These are phyloP conservation scores for Danio jaintianensis DNA, from an alignment of 2,797 vertebrate genomes.

Conservation along the genomic window DNA sequence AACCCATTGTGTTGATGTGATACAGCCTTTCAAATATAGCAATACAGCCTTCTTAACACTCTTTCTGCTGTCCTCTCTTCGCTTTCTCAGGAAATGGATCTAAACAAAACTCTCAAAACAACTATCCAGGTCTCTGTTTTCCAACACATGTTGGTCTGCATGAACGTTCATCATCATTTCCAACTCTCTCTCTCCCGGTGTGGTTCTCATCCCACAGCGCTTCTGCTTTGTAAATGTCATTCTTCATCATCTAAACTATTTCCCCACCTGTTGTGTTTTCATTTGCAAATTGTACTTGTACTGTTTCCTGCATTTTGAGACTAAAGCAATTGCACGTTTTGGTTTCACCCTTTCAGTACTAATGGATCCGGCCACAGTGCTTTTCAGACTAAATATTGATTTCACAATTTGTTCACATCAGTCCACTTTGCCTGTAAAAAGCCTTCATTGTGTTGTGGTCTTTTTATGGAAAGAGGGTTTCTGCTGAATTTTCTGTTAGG, in stretches of 20 bases:
- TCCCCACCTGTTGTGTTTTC: neutral
- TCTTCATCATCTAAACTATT: neutral
- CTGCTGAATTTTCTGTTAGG: neutral
- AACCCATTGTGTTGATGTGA: too few relatives aligned
- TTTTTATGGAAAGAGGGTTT: constrained; percentile 5
- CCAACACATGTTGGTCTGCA: constrained; percentile 59
- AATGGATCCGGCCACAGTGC: neutral
- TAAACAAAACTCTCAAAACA: constrained; percentile 76
- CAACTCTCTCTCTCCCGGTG: constrained; percentile 34
- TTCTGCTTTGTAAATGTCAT: neutral
- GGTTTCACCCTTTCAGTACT: neutral
- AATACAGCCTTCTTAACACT: constrained; percentile 61
- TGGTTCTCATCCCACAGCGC: constrained; percentile 9
- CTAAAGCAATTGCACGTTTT: constrained; percentile 10
- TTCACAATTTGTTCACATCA: constrained; percentile 30
- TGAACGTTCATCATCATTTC: constrained; percentile 39
- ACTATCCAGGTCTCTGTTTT: constrained; percentile 78
- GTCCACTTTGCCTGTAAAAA: neutral
- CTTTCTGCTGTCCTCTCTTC: constrained; percentile 62
- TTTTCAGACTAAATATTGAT: constrained; percentile 36
- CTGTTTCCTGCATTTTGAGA: constrained; percentile 7
- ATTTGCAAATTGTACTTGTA: neutral
- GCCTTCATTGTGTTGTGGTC: constrained; percentile 19
- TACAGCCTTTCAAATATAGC: too few relatives aligned
- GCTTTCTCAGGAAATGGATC: constrained; percentile 74